Conservation (phyloP, 37 sponge, comb jelly and placozoan species). For the Crambe crambe region DNA sequence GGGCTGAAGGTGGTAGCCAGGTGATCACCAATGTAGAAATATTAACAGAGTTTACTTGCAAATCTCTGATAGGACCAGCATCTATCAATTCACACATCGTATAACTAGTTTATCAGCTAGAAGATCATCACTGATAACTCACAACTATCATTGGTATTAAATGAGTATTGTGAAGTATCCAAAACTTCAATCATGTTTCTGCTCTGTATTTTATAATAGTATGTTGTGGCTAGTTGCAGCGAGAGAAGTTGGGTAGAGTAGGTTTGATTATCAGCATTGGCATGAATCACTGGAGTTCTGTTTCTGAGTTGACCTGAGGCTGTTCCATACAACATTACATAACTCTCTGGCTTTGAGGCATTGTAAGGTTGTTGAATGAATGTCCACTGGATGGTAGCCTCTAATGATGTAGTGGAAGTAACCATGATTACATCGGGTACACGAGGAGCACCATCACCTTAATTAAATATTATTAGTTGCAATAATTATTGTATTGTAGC, state of each 20-base stretch:
- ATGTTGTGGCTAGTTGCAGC: background rate
- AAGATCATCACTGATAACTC: background rate
- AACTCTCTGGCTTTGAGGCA: background rate
- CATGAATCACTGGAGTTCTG: background rate
- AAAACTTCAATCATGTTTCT: too few species aligned
- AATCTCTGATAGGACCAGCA: background rate
- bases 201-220: background rate
- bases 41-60: background rate
- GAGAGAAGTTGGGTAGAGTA: background rate
- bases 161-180: too few species aligned
- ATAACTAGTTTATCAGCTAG: too few species aligned
- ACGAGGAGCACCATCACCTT: background rate
- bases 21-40: constrained; percentile 17
- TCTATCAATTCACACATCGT: too few species aligned
- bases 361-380: background rate
- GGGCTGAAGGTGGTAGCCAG: constrained; percentile 59
- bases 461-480: too few species aligned
- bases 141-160: background rate
- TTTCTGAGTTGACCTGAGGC: too few species aligned
- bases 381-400: background rate
- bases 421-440: background rate
- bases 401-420: background rate
- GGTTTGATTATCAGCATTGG: background rate
- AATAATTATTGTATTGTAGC: too few species aligned
- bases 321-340: background rate